Base-by-base conservation (phyloP, 2,113 vertebrate genomes). In the Eidolon helvum region DNA sequence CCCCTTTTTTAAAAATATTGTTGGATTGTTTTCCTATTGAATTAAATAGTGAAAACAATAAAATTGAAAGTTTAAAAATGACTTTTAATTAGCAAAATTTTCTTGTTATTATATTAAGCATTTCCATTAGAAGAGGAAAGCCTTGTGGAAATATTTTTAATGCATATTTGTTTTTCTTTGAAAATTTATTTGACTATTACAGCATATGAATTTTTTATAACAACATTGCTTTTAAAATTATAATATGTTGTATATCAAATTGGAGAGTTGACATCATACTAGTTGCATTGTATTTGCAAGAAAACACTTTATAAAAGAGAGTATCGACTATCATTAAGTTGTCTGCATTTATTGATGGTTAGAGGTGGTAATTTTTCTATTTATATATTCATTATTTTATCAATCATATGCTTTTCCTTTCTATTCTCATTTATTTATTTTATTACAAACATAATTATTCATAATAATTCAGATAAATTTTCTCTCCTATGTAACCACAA, bases 161-260 rank as follows among this genome's bases (percentile, higher is more conserved):
- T 84, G 33, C 38, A n/a, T 74, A 95, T 79, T 85, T 85, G 30
- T 75, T 94, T 96, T 94, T 85, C 63, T 94, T 83, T 79, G 48
- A 93, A 88, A 96, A 91, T 91, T 57, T 94, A 91, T 96, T 95
- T 97, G 66, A 66, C 28, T 86, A 75, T 91, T 95, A 78, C 0
- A 72, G 9, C 14, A 95, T 88, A 93, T 94, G 48, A 95, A 83
- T 87, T 95, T 80, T 96, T 94, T 94, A 94, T 85, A 94, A 91
- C 72, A 86, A 11, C 57, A 90, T 77, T 89, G 28, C 48, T 96
- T 97, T 95, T 40, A 69, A 82, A 96, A 97, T 92, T 93, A 79
- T 83, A 78, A 83, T 79, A 77, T 83, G 33, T 19, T 89, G 10
- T 86, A 63, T 71, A 82, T 68, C 19, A 97, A 78, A 78, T 4